Conservation (phyloP, 2,113 vertebrate species). For the Eurystomus gularis region DNA sequence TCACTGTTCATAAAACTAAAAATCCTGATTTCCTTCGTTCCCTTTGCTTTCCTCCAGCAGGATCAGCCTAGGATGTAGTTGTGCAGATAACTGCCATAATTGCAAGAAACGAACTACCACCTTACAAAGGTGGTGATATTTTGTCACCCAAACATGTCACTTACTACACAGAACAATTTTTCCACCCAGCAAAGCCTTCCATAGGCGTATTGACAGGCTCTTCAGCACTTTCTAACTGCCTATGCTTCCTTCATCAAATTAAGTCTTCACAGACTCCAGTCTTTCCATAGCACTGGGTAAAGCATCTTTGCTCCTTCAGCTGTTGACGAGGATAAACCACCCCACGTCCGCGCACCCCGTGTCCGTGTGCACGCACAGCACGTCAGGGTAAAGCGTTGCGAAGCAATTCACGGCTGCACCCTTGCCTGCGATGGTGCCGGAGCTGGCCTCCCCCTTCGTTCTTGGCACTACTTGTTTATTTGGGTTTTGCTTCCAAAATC, state of each 20-base stretch:
- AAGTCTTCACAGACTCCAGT: too few relatives aligned
- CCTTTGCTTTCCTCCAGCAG: not conserved
- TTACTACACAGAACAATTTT: not conserved
- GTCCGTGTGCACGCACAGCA: not conserved
- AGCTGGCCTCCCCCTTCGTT: not conserved
- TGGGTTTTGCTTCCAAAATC: not conserved
- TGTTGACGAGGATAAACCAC: not conserved
- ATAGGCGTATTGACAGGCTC: not conserved
- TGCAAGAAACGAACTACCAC: not conserved
- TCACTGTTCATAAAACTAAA: not conserved
- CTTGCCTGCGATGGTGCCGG: not conserved
- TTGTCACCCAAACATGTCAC: not conserved
- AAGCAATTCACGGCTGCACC: not conserved
- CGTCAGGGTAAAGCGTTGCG: not conserved
- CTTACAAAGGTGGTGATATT: not conserved
- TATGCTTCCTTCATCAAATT: not conserved
- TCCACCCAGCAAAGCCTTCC: not conserved
- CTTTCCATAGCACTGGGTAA: not conserved
- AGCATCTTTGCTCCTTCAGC: not conserved
- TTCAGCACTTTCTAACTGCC: not conserved
- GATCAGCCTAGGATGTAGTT: not conserved
- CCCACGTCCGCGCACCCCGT: accelerated
- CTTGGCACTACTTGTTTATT: not conserved
- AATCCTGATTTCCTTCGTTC: not conserved
- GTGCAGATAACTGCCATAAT: not conserved